Evolutionary conservation across 37 sponge, comb jelly and placozoan species (phyloP), one percentile per base, ranked within the genome.

Genomic region (Lycopodina hypogea): DNA sequence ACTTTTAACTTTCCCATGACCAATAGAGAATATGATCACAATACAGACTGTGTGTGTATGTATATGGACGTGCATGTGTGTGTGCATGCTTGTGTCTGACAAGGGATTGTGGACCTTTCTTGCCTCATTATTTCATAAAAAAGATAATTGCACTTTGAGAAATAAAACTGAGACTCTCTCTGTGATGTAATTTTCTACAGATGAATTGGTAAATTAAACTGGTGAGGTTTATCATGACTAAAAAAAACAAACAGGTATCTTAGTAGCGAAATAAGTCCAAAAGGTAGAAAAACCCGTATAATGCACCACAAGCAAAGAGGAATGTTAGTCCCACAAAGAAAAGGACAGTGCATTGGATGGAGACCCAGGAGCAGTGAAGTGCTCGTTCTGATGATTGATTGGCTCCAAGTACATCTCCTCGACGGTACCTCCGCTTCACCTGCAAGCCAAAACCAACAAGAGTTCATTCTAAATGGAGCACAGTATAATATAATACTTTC

Each of bases 371-470:
- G n/a, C 39, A 64, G 63, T 17, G 36, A n/a, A 51, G 30, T 29
- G 82, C 82, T 12, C 24, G 42, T 22, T 72, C 24, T 0, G 82
- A 81, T 30, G 82, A 42, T 3, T 11, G 1, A 0, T 12, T 33
- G 6, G 82, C 82, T 64, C 73, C 74, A 17, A 72, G 52, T 38
- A 61, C 18, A 19, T 81, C 65, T n/a, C 82, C 74, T 30, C 22
- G 29, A 17, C 53, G 39, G 23, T 30, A 45, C 42, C 14, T 21
- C 37, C 53, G 45, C 32, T 63, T 58, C 28, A 81, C 82, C 82
- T 81, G 82, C 32, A 33, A 4, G 35, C 3, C n/a, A 59, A 28
- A 12, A 59, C n/a, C 28, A 59, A 12, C 48, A 12, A 45, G 48
- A 45, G n/a, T n/a, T 45, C 9, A 45, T 45, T 45, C 48, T 45